Percentiles rank a stretch among this genome's conserved stretches.
These are phyloP conservation scores for Tinamus guttatus DNA, from an alignment of 2,113 vertebrate species.

Conservation along the genomic window DNA sequence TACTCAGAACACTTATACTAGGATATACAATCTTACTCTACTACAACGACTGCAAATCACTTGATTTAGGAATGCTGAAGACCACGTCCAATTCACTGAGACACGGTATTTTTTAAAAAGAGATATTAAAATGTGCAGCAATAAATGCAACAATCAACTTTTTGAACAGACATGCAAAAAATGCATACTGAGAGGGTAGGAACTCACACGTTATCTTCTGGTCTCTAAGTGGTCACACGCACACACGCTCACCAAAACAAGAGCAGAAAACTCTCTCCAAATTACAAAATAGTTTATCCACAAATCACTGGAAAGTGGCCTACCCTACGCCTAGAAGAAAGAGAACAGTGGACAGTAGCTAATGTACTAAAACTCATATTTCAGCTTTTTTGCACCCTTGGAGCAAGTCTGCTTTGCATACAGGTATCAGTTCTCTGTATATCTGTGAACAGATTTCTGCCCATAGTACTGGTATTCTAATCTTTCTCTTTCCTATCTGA, in stretches of 20 bases:
- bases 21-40: neutral
- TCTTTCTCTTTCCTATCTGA: neutral
- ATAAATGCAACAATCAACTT: neutral
- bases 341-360: neutral
- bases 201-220: neutral
- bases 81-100: neutral
- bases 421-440: neutral
- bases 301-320: neutral
- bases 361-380: neutral
- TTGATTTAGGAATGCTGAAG: neutral
- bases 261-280: neutral
- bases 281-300: neutral
- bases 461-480: neutral
- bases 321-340: neutral
- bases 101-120: neutral
- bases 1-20: neutral
- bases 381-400: neutral
- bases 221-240: neutral
- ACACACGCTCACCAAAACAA: neutral
- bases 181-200: neutral
- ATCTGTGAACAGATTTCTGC: neutral
- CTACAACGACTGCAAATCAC: neutral
- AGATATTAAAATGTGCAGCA: neutral
- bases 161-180: accelerated
- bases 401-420: neutral